Evolutionary conservation across 2,888 invertebrate species (phyloP).

Genomic region (Seladonia tumulorum): DNA sequence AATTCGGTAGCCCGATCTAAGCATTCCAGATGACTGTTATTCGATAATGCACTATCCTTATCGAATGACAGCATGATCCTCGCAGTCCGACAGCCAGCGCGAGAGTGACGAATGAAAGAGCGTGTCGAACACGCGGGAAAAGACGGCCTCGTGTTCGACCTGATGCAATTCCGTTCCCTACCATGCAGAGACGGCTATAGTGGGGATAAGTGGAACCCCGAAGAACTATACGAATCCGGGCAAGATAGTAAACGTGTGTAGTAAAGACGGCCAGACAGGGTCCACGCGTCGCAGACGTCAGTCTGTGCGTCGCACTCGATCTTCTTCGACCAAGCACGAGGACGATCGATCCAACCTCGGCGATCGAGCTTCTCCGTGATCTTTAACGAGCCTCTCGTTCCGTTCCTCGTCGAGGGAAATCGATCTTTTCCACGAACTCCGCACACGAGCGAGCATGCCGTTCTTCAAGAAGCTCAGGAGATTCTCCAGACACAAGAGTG

Average conservation of each 20-base stretch:
- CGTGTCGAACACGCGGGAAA: slow-evolving; percentile 24
- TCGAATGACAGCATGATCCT: background rate
- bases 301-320: slow-evolving; percentile 3
- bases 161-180: slow-evolving; percentile 22
- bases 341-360: slow-evolving; percentile 6
- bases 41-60: background rate
- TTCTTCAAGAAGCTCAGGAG: slow-evolving; percentile 81
- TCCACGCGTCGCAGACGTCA: background rate
- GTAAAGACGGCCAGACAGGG: background rate
- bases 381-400: background rate
- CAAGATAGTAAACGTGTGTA: slow-evolving; percentile 41
- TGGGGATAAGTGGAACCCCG: slow-evolving; percentile 59
- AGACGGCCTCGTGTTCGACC: slow-evolving; percentile 25
- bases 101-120: background rate
- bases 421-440: slow-evolving; percentile 17
- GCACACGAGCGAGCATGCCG: slow-evolving; percentile 71
- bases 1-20: background rate
- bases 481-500: slow-evolving; percentile 80
- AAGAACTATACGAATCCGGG: slow-evolving; percentile 36
- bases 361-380: slow-evolving; percentile 17
- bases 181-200: slow-evolving; percentile 9
- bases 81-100: background rate
- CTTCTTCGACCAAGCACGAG: slow-evolving; percentile 38
- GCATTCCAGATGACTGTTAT: background rate
- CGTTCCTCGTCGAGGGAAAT: background rate